These are phyloP conservation scores for Kryptolebias ocellatus DNA, from an alignment of 2,797 vertebrate genomes.

Conservation along the genomic window DNA sequence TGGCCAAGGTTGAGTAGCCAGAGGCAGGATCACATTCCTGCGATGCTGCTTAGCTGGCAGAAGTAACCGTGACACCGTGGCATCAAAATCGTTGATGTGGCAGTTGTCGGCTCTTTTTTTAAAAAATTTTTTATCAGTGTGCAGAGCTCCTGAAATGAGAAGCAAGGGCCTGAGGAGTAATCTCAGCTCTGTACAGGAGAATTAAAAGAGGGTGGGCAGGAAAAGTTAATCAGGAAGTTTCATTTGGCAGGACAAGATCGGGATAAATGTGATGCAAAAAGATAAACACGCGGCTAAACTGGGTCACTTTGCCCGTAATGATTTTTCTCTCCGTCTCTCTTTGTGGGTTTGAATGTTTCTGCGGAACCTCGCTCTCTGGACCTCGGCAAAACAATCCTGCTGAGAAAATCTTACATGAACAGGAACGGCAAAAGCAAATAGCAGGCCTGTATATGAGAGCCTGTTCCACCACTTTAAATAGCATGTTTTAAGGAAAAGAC, in stretches of 20 bases:
- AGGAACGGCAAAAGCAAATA: conserved; percentile 19
- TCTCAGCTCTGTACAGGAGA: conserved; percentile 35
- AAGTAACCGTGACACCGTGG: conserved; percentile 45
- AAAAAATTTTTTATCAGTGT: conserved; percentile 28
- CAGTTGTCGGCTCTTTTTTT: conserved; percentile 32
- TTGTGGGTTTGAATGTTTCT: conserved; percentile 16
- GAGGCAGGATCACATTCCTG: conserved; percentile 50
- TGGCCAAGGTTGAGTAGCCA: conserved; percentile 36
- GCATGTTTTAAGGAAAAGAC: conserved; percentile 23
- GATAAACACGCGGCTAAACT: conserved; percentile 17
- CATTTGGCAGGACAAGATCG: conserved; percentile 42
- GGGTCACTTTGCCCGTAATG: conserved; percentile 40
- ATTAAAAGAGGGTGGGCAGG: conserved; percentile 22
- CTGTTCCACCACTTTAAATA: conserved; percentile 25
- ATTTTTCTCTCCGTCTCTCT: conserved; percentile 21
- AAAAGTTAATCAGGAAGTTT: conserved; percentile 59
- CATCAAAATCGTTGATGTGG: conserved; percentile 57
- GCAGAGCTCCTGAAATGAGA: conserved; percentile 34
- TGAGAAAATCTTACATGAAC: conserved; percentile 13
- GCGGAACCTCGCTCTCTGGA: conserved; percentile 3
- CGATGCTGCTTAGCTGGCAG: conserved; percentile 53
- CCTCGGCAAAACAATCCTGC: conserved; percentile 6
- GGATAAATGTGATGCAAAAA: conserved; percentile 32
- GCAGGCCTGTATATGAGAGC: conserved; percentile 40
- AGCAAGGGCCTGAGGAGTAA: conserved; percentile 43